Conservation (phyloP, 2,888 invertebrate genomes). For the Drosophila infuscata region DNA sequence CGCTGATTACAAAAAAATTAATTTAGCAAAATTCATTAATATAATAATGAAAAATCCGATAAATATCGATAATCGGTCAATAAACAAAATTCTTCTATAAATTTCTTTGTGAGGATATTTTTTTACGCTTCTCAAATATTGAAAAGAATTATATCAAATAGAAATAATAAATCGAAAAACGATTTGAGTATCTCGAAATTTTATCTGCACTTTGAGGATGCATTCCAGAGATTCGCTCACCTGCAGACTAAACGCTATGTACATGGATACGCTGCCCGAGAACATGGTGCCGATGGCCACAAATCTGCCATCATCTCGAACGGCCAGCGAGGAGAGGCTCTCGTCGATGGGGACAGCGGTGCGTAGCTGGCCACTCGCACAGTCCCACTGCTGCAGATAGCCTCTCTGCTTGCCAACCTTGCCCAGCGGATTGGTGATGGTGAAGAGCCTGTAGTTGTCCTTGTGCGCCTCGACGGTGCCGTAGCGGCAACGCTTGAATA, state of each 20-base stretch:
- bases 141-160: neutral
- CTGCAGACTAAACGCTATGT: constrained; percentile 96
- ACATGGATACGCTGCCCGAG: constrained; percentile 95
- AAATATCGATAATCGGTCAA: neutral
- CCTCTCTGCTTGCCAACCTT: constrained; percentile 90
- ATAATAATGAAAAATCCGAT: neutral
- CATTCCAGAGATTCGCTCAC: constrained; percentile 83
- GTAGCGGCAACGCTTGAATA: constrained; percentile 93
- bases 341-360: constrained; percentile 89
- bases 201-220: neutral
- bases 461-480: constrained; percentile 90
- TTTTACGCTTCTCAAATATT: neutral
- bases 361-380: constrained; percentile 87
- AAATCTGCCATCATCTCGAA: constrained; percentile 96
- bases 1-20: constrained; percentile 86
- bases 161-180: neutral
- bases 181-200: neutral
- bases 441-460: constrained; percentile 89
- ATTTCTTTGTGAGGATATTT: neutral
- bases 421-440: constrained; percentile 92
- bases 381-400: constrained; percentile 92
- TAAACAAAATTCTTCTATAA: neutral
- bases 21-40: neutral
- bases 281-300: constrained; percentile 97
- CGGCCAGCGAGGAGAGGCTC: constrained; percentile 93